These are phyloP conservation scores for Thymelicus lineola DNA, from an alignment of 2,888 invertebrate genomes.

Conservation along the genomic window DNA sequence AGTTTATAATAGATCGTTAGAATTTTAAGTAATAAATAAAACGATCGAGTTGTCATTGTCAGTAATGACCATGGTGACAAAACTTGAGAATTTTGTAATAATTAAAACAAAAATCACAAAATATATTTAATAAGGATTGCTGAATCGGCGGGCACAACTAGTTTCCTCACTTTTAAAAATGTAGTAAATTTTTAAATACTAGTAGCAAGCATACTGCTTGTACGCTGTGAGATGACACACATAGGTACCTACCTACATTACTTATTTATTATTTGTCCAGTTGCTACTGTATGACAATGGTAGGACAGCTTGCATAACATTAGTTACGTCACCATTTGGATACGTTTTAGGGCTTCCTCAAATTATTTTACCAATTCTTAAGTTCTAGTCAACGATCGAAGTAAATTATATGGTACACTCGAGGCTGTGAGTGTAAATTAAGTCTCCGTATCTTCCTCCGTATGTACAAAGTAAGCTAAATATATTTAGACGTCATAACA, in stretches of 20 bases:
- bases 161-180: no score
- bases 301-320: not conserved
- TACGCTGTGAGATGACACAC: not conserved
- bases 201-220: no score
- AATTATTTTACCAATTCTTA: not conserved
- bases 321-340: not conserved
- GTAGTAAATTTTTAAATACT: no score
- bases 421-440: not conserved
- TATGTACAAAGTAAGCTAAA: conserved; percentile 35
- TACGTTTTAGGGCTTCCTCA: not conserved
- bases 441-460: not conserved
- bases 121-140: no score
- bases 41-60: no score
- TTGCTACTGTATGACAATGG: not conserved
- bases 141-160: no score
- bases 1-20: no score
- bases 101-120: no score
- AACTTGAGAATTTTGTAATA: no score
- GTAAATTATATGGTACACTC: not conserved
- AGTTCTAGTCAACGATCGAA: no score
- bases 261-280: not conserved
- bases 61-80: no score
- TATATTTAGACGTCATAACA: conserved; percentile 50
- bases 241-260: not conserved
- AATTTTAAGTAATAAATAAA: no score